Conservation (phyloP, 1,140 invertebrate genomes). For the Bombus fervidus region DNA sequence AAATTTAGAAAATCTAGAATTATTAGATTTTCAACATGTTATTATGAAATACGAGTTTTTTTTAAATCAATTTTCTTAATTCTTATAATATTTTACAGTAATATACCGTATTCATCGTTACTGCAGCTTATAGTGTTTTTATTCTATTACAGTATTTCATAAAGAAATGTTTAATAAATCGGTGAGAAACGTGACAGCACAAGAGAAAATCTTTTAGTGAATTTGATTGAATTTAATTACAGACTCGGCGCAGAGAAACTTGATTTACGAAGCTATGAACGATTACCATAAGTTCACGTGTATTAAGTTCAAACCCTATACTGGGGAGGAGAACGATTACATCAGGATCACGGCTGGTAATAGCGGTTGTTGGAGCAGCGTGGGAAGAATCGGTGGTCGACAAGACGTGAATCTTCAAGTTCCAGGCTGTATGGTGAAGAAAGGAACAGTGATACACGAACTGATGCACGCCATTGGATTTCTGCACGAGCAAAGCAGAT, state of each 20-base stretch:
- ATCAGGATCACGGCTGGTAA: slow-evolving; percentile 86
- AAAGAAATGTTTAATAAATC: not conserved
- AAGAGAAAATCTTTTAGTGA: too few species aligned
- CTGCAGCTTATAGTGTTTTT: too few species aligned
- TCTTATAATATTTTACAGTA: too few species aligned
- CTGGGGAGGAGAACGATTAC: slow-evolving; percentile 85
- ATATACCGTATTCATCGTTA: too few species aligned
- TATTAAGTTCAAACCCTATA: slow-evolving; percentile 87
- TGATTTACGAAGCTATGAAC: slow-evolving; percentile 85
- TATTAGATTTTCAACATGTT: too few species aligned
- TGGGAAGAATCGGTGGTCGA: slow-evolving; percentile 87
- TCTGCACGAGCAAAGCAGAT: slow-evolving; percentile 93
- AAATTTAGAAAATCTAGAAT: too few species aligned
- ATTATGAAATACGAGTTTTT: too few species aligned
- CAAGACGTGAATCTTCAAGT: slow-evolving; percentile 89
- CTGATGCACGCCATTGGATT: slow-evolving; percentile 93
- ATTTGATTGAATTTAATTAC: slow-evolving; percentile 19
- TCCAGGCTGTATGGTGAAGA: slow-evolving; percentile 88
- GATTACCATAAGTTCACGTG: slow-evolving; percentile 89
- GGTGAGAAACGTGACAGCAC: not conserved
- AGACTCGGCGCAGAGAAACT: slow-evolving; percentile 81
- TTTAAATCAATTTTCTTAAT: too few species aligned
- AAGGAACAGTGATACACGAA: slow-evolving; percentile 92
- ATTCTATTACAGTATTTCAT: not conserved
- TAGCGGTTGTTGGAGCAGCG: slow-evolving; percentile 92